Conservation (phyloP, 2,888 invertebrate genomes). For the Dexiosoma caninum region DNA sequence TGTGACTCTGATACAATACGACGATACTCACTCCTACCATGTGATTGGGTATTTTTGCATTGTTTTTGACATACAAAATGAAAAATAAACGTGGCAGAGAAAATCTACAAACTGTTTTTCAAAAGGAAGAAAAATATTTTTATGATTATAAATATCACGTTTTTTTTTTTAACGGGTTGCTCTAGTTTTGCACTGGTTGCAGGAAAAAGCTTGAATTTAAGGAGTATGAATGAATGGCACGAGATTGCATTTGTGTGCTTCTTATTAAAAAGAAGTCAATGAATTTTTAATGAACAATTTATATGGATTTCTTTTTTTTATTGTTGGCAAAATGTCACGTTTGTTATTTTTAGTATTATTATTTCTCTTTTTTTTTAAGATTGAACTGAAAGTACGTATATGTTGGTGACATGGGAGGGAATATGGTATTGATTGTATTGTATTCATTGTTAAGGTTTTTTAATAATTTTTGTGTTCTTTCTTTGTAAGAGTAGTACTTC, state of each 20-base stretch:
- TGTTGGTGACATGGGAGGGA: not conserved
- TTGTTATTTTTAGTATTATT: conserved; percentile 15
- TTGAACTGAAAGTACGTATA: conserved; percentile 2
- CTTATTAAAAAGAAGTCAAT: conserved; percentile 53
- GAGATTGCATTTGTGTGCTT: conserved; percentile 7
- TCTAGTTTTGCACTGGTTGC: not conserved
- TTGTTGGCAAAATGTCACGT: conserved; percentile 54
- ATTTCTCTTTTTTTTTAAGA: conserved; percentile 3
- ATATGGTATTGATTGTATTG: not conserved
- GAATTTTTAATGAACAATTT: conserved; percentile 62
- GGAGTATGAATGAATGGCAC: conserved; percentile 33
- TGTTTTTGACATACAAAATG: conserved; percentile 19
- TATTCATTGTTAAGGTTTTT: conserved; percentile 54
- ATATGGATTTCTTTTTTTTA: conserved; percentile 27
- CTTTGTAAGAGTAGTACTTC: too few relatives aligned
- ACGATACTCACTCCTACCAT: too few relatives aligned
- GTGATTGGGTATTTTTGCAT: conserved; percentile 1
- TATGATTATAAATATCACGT: conserved; percentile 56
- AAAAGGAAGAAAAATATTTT: conserved; percentile 6
- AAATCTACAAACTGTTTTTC: conserved; percentile 28
- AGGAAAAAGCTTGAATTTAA: conserved; percentile 22
- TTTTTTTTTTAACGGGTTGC: conserved; percentile 33
- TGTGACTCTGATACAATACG: conserved; percentile 3
- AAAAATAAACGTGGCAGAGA: not conserved
- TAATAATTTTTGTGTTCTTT: too few relatives aligned